Percentiles rank a stretch among this genome's conserved stretches.
These are phyloP conservation scores for Triplophysa bombifrons DNA, from an alignment of 2,797 vertebrate species.

Conservation along the genomic window DNA sequence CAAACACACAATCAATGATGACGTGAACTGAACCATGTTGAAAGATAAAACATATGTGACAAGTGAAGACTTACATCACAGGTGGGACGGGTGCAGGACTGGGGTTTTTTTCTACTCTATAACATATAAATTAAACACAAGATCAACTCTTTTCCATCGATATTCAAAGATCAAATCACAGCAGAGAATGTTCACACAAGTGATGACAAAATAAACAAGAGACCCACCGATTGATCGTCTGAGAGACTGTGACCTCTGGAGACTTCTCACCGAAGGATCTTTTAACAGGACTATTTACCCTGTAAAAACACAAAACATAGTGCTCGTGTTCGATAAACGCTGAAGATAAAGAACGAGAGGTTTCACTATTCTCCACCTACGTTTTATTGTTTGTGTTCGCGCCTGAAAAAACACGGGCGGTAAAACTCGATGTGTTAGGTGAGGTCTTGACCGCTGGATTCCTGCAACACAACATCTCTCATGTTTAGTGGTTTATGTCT, in stretches of 20 bases:
- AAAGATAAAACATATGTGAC: background rate
- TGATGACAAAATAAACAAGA: background rate
- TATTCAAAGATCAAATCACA: background rate
- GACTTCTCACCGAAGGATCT: constrained; percentile 10
- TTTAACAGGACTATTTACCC: constrained; percentile 27
- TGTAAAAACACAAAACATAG: constrained; percentile 20
- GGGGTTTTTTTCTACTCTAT: background rate
- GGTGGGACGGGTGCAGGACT: background rate
- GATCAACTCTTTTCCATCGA: background rate
- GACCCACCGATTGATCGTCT: constrained; percentile 15
- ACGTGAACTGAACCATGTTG: background rate
- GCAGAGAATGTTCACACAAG: background rate
- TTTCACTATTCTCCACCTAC: constrained; percentile 8
- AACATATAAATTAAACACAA: background rate
- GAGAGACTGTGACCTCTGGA: constrained; percentile 14
- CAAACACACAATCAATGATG: background rate
- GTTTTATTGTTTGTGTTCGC: constrained; percentile 33
- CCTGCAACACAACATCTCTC: constrained; percentile 11
- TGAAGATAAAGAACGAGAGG: no score
- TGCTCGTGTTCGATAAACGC: no score
- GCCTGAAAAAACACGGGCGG: constrained; percentile 47
- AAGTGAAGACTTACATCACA: background rate
- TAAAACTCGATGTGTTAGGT: constrained; percentile 37
- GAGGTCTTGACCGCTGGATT: constrained; percentile 21
- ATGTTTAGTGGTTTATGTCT: background rate